phyloP scores from a whole-genome alignment of 1,140 invertebrate genomes.

The roundworm (Caenorhabditis elegans) region WBcel235 BX284606.5:7912501-7913000 shows the following conservation, averaged over 20 bases:
- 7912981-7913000: too few species aligned
- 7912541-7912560: background rate
- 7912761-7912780: background rate
- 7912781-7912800: background rate
- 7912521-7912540: background rate
- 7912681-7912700: background rate
- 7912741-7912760: background rate
- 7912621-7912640: background rate
- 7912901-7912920: too few species aligned
- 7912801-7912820: too few species aligned
- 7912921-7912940: too few species aligned
- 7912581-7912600: background rate
- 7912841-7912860: too few species aligned
- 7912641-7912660: background rate
- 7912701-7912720: background rate
- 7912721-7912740: background rate
- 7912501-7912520: background rate
- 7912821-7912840: too few species aligned
- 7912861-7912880: too few species aligned
- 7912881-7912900: too few species aligned
- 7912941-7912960: too few species aligned
- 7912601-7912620: background rate
- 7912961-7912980: too few species aligned
- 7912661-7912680: background rate
- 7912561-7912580: background rate